Evolutionary conservation across 2,113 vertebrate genomes (phyloP).

Genomic region (Aleadryas rufinucha): DNA sequence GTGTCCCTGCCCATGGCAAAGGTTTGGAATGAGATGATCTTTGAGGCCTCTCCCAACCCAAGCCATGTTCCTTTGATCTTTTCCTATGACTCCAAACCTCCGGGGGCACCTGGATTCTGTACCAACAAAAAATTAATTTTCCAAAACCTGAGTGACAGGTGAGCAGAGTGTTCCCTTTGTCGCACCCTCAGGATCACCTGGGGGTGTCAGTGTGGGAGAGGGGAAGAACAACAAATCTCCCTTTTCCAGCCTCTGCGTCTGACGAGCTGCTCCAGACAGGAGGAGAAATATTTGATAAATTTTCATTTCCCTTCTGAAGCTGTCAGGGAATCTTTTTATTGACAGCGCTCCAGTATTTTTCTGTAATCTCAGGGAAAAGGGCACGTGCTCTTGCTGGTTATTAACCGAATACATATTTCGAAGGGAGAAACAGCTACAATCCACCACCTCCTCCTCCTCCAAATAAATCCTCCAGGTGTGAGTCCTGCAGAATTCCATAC

Average conservation of each 20-base stretch:
- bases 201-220: background rate
- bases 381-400: background rate
- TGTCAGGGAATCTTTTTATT: slow-evolving; percentile 78
- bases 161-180: background rate
- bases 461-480: background rate
- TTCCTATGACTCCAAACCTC: background rate
- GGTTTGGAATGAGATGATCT: background rate
- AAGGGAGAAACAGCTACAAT: background rate
- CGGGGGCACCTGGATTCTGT: accelerated
- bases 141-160: background rate
- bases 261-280: slow-evolving; percentile 66
- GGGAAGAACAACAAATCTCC: background rate
- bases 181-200: slow-evolving; percentile 10
- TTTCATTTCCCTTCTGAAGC: slow-evolving; percentile 63
- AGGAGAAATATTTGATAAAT: slow-evolving; percentile 55
- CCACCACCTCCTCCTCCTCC: no score
- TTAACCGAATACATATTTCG: background rate
- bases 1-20: background rate
- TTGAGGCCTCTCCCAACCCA: background rate
- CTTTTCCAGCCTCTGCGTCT: slow-evolving; percentile 44
- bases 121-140: background rate
- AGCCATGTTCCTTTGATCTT: background rate
- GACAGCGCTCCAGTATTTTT: slow-evolving; percentile 57
- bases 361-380: background rate
- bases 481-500: background rate